Evolutionary conservation across 2,888 invertebrate genomes (phyloP).

Genomic region (Epirrita christyi): DNA sequence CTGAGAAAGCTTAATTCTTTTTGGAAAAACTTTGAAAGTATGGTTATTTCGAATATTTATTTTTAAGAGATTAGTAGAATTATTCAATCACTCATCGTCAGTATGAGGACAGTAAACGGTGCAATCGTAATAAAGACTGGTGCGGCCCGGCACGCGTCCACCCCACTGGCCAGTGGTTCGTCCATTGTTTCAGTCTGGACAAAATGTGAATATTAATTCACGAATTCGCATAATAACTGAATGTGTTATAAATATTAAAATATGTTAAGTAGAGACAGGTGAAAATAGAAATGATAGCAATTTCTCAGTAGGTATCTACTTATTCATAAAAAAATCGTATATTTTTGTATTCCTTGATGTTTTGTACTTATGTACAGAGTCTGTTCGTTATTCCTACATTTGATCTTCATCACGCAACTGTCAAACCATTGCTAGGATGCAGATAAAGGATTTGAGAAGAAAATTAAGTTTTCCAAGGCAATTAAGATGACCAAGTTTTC

Average conservation of each 20-base stretch:
- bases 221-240: constrained; percentile 31
- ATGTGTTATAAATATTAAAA: constrained; percentile 33
- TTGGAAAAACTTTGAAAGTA: constrained; percentile 10
- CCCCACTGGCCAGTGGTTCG: constrained; percentile 61
- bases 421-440: neutral
- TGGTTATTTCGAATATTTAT: neutral
- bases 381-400: neutral
- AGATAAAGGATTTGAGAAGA: too few species aligned
- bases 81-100: constrained; percentile 69
- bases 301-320: constrained; percentile 13
- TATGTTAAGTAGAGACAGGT: constrained; percentile 32
- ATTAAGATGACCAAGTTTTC: too few species aligned
- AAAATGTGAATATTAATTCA: constrained; percentile 76
- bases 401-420: neutral
- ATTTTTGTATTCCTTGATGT: neutral
- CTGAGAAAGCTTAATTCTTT: constrained; percentile 30
- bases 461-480: too few species aligned
- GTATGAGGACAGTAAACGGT: constrained; percentile 78
- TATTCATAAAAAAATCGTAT: neutral
- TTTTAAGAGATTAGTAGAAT: constrained; percentile 48
- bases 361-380: too few species aligned
- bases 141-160: constrained; percentile 61
- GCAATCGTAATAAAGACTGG: constrained; percentile 71
- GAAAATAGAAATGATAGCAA: constrained; percentile 28
- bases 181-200: constrained; percentile 68